Conservation (phyloP, 2,888 invertebrate species). For the Phalangium opilio region DNA sequence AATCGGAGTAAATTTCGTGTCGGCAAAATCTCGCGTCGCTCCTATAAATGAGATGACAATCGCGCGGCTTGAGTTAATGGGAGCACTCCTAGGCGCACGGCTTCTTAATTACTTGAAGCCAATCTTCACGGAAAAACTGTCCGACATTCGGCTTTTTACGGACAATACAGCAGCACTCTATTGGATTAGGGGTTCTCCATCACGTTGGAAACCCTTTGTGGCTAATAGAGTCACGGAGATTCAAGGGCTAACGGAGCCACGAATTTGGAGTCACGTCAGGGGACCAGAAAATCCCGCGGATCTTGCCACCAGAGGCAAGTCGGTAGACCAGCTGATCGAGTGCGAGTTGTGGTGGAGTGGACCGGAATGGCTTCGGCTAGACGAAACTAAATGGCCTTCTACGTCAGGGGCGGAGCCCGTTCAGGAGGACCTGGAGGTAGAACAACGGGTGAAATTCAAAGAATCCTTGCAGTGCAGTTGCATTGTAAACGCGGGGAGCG, state of each 20-base stretch:
- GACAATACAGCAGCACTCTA: too few species aligned
- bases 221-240: not conserved
- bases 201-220: slow-evolving; percentile 1
- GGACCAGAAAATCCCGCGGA: not conserved
- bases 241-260: not conserved
- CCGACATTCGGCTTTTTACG: too few species aligned
- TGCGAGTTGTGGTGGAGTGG: slow-evolving; percentile 18
- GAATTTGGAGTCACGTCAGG: not conserved
- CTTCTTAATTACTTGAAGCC: not conserved
- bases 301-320: not conserved
- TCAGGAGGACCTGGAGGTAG: too few species aligned
- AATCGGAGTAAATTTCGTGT: not conserved
- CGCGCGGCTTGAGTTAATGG: slow-evolving; percentile 3
- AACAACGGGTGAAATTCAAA: too few species aligned
- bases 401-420: too few species aligned
- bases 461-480: too few species aligned
- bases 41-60: not conserved
- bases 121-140: not conserved
- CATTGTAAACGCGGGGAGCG: too few species aligned
- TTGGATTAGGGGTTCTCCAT: not conserved
- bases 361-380: slow-evolving; percentile 18
- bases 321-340: not conserved
- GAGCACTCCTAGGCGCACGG: not conserved
- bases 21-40: slow-evolving; percentile 2
- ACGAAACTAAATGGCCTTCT: too few species aligned